Evolutionary conservation across 2,113 vertebrate species (phyloP), one percentile per base, ranked within the genome.

Genomic region (Petroica traversi): DNA sequence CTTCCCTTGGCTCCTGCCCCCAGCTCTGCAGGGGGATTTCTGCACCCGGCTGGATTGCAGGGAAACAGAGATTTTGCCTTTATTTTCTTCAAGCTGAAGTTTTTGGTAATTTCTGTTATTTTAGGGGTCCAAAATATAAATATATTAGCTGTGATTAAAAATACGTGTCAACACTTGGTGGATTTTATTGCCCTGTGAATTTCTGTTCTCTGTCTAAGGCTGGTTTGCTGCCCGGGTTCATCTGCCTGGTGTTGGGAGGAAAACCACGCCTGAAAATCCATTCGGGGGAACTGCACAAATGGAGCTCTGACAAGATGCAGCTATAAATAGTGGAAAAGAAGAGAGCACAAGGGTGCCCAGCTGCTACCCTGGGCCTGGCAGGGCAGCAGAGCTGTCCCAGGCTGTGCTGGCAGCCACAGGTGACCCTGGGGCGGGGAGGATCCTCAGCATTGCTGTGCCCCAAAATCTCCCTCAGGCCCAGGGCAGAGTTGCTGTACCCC

Each of bases 271-370:
- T 25, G 38, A 82, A 85, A 55, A 63, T 46, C 81, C 40, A 15
- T n/a, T 18, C 33, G 41, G 36, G 49, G 16, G 80, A 81, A 36
- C 41, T 71, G 72, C 31, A 46, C 46, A n/a, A 81, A 67, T 33
- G 76, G 74, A 94, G 28, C 67, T 72, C 46, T 92, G 92, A 93
- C 88, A 88, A 51, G 58, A 69, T 19, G 71, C 19, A 0, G 55
- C 85, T 87, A 77, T 83, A 93, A 90, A 92, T 67, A 94, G 72
- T 58, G 66, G 9, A 87, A 48, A 49, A 89, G 86, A 76, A 57
- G 85, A 33, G 58, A 83, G 72, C 25, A 5, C 59, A 54, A 48
- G 67, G 22, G 46, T 67, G 85, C 63, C 36, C 93, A 92, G 95
- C 95, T 93, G 93, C 26, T 87, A 40, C 24, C 78, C 8, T 31